These are phyloP conservation scores for Nannospalax galili DNA, from an alignment of 2,113 vertebrate species.

Conservation along the genomic window DNA sequence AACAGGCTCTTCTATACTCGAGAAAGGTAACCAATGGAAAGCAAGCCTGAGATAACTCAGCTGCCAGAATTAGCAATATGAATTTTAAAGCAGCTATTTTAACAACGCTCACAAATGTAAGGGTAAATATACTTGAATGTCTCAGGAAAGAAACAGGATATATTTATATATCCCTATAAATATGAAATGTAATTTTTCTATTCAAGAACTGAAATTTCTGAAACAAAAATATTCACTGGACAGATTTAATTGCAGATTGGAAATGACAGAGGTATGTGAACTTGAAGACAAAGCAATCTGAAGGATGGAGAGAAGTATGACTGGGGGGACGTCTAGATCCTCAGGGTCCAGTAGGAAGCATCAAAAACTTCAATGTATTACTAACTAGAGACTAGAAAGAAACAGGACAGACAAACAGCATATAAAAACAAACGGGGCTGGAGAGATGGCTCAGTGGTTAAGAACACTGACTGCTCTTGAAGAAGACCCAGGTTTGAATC, in stretches of 20 bases:
- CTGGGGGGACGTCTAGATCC: background rate
- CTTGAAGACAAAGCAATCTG: slow-evolving; percentile 18
- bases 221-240: background rate
- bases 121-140: background rate
- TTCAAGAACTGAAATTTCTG: slow-evolving; percentile 30
- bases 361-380: background rate
- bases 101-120: background rate
- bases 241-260: background rate
- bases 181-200: background rate
- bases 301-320: background rate
- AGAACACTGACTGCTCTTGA: no score
- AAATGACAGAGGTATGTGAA: background rate
- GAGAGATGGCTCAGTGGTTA: no score
- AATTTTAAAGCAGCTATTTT: slow-evolving; percentile 30
- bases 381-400: background rate
- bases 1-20: slow-evolving; percentile 18
- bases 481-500: no score
- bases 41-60: background rate
- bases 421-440: slow-evolving; percentile 33
- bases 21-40: slow-evolving; percentile 9
- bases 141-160: background rate
- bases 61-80: background rate
- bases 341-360: background rate
- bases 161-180: background rate
- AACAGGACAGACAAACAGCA: background rate